Evolutionary conservation across 2,888 invertebrate species (phyloP).

Genomic region (Sminthurinus aureus): DNA sequence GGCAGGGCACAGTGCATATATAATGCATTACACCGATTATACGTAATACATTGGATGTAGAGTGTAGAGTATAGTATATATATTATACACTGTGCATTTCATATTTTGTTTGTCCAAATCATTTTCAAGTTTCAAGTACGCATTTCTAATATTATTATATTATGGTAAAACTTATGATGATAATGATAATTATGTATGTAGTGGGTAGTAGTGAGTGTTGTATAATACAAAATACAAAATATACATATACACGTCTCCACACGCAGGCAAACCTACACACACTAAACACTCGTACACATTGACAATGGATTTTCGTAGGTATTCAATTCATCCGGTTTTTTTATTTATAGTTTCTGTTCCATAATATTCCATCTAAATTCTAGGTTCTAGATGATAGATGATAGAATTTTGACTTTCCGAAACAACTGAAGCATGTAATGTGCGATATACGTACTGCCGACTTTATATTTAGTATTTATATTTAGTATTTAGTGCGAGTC

Average conservation of each 20-base stretch:
- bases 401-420: too few relatives aligned
- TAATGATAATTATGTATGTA: neutral
- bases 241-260: neutral
- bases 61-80: too few relatives aligned
- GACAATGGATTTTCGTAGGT: neutral
- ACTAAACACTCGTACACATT: neutral
- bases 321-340: constrained; percentile 1
- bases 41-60: too few relatives aligned
- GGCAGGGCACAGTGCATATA: too few relatives aligned
- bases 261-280: neutral
- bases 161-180: neutral
- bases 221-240: neutral
- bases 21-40: too few relatives aligned
- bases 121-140: too few relatives aligned
- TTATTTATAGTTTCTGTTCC: neutral
- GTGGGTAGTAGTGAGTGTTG: neutral
- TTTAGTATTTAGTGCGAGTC: neutral
- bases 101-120: too few relatives aligned
- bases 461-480: neutral
- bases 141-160: too few relatives aligned
- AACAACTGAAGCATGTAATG: neutral
- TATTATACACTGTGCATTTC: too few relatives aligned
- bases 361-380: neutral
- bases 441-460: neutral
- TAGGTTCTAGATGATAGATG: neutral